A percentile compares a stretch with the other conserved stretches of the same genome.
Conservation (phyloP, 2,113 vertebrate genomes). For the Alethe castanea region DNA sequence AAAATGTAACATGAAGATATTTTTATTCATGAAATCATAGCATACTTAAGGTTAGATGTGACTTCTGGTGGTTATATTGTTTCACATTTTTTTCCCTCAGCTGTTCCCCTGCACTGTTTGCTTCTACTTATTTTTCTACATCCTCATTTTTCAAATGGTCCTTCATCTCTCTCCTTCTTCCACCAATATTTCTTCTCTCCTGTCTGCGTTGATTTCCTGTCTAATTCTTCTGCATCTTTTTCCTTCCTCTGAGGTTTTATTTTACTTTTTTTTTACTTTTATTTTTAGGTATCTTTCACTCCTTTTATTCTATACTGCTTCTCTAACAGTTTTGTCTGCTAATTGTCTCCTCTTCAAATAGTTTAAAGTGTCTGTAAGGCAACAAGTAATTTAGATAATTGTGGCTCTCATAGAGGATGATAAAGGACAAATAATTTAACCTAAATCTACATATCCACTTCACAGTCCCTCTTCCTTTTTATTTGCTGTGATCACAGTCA, state of each 20-base stretch:
- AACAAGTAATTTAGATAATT: neutral
- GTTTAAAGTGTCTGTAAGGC: neutral
- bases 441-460: neutral
- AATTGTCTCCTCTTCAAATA: neutral
- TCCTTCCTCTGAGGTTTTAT: neutral
- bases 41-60: neutral
- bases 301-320: neutral
- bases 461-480: neutral
- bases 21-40: neutral
- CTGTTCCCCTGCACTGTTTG: neutral
- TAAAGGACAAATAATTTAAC: neutral
- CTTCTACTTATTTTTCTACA: neutral
- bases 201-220: neutral
- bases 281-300: neutral
- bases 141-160: neutral
- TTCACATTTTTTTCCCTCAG: neutral
- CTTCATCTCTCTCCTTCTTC: neutral
- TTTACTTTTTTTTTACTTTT: neutral
- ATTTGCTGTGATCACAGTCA: neutral
- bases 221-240: neutral
- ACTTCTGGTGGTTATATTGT: neutral
- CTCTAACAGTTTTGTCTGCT: neutral
- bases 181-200: neutral
- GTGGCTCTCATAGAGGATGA: rapidly evolving
- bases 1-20: rapidly evolving